These are phyloP conservation scores for Tringa solitaria DNA, from an alignment of 2,113 vertebrate genomes.

Conservation along the genomic window DNA sequence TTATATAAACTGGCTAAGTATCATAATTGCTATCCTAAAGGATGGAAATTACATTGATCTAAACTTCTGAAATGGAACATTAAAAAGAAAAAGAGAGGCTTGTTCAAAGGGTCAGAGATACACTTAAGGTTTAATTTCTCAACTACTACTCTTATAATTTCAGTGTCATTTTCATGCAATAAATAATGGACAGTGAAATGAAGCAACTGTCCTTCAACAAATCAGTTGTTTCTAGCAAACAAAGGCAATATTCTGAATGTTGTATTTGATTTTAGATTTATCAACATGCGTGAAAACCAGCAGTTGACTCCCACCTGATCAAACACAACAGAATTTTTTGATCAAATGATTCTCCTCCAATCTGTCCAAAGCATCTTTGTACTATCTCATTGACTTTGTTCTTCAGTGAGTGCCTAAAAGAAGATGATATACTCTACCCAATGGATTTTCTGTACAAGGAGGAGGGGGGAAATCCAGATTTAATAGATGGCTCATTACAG, in stretches of 20 bases:
- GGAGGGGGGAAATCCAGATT: background rate
- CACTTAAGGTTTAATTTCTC: background rate
- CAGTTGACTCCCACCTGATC: background rate
- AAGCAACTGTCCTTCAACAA: background rate
- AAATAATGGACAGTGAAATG: background rate
- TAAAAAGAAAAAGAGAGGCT: background rate
- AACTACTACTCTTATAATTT: background rate
- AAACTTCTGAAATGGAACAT: background rate
- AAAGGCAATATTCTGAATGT: background rate
- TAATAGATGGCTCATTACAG: background rate
- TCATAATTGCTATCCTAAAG: background rate
- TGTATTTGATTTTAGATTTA: background rate
- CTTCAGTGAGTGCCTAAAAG: background rate
- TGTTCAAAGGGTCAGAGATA: background rate
- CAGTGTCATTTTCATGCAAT: background rate
- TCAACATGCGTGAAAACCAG: background rate
- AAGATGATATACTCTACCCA: background rate
- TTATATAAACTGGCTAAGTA: background rate
- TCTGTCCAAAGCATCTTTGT: background rate
- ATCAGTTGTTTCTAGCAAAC: background rate
- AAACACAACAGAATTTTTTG: background rate
- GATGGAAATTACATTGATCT: background rate
- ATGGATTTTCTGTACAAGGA: background rate
- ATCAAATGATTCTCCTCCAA: background rate
- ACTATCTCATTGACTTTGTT: background rate